phyloP scores from a whole-genome alignment of 2,797 vertebrate genomes.

The Diplodus sargus region DNA sequence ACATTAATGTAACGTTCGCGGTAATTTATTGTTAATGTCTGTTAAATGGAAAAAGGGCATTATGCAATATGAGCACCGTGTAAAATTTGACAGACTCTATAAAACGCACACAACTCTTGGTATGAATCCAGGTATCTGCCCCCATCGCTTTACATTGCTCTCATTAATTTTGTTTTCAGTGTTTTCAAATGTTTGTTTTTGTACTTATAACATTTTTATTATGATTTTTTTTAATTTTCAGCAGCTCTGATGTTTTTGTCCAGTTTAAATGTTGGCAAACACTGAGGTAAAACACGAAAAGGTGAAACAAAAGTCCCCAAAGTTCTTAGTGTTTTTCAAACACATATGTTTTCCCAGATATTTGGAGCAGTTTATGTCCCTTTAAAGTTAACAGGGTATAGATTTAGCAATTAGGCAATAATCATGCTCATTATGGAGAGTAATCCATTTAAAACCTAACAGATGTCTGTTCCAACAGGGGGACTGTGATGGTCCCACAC shows the following conservation, averaged over 20 bases:
- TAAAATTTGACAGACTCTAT: conserved; percentile 69
- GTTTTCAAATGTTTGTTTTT: conserved; percentile 14
- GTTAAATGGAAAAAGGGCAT: conserved; percentile 66
- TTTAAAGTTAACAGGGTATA: conserved; percentile 87
- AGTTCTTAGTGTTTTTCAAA: conserved; percentile 78
- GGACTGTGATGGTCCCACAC: conserved; percentile 76
- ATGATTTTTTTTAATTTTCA: not conserved
- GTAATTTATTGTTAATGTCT: conserved; percentile 76
- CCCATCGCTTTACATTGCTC: conserved; percentile 21
- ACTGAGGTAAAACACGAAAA: conserved; percentile 48
- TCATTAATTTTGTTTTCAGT: conserved; percentile 6
- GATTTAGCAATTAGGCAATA: conserved; percentile 88
- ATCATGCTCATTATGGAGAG: conserved; percentile 88
- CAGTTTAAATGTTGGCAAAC: conserved; percentile 44
- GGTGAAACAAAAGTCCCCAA: conserved; percentile 57
- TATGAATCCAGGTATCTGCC: conserved; percentile 54
- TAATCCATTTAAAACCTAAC: conserved; percentile 89
- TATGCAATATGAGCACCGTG: conserved; percentile 57
- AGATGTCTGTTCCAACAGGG: conserved; percentile 84
- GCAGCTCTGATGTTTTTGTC: not conserved
- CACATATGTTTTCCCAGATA: conserved; percentile 87
- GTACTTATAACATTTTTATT: not conserved
- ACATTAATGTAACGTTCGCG: conserved; percentile 73
- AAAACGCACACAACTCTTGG: conserved; percentile 64
- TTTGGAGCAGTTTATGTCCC: conserved; percentile 84